phyloP scores from a whole-genome alignment of 1,140 invertebrate species.

The Brachionus plicatilis region DNA sequence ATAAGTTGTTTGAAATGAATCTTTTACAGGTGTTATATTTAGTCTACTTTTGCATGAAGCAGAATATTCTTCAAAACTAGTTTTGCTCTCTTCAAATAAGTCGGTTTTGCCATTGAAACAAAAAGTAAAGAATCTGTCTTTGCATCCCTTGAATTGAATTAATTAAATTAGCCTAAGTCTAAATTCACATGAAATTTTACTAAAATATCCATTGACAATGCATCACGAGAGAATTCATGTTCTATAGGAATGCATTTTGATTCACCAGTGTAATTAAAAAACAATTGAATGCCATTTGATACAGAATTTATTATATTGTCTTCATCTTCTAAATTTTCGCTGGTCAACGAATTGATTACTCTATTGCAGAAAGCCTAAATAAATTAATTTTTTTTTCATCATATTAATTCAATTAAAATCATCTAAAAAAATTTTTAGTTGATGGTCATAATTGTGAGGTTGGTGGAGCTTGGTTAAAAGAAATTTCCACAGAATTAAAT shows the following conservation, averaged over 20 bases:
- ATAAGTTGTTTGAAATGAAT: background rate
- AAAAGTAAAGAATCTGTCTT: slow-evolving; percentile 5
- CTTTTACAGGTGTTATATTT: background rate
- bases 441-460: slow-evolving; percentile 63
- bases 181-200: background rate
- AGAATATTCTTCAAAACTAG: background rate
- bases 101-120: background rate
- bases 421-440: slow-evolving; percentile 69
- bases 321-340: slow-evolving; percentile 45
- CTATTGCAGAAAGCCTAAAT: background rate
- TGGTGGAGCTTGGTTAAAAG: background rate
- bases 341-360: background rate
- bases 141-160: background rate
- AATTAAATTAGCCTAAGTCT: background rate
- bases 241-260: slow-evolving; percentile 45
- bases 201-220: slow-evolving; percentile 63
- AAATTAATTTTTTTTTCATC: slow-evolving; percentile 64
- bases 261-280: slow-evolving; percentile 72
- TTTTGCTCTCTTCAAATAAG: background rate
- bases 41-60: background rate
- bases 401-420: slow-evolving; percentile 68
- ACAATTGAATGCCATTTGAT: slow-evolving; percentile 67
- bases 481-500: background rate
- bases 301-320: slow-evolving; percentile 60
- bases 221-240: slow-evolving; percentile 58